Conservation (phyloP, 2,888 invertebrate species). For the Caenorhabditis panamensis region DNA sequence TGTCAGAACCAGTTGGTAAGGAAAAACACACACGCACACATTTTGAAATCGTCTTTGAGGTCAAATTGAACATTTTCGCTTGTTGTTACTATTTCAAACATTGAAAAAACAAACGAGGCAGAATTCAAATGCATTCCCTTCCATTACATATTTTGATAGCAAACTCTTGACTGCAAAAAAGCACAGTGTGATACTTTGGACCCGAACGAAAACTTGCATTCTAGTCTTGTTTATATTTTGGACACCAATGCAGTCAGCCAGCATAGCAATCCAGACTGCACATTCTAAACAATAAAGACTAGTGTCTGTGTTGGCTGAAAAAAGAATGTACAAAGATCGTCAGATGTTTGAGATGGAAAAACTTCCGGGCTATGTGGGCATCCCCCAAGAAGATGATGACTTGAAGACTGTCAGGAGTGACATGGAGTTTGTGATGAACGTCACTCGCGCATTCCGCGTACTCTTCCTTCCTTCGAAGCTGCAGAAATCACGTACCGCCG, state of each 20-base stretch:
- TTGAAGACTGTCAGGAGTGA: background rate
- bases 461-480: conserved; percentile 22
- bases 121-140: too few species aligned
- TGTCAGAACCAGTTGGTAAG: conserved; percentile 19
- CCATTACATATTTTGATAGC: background rate
- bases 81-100: background rate
- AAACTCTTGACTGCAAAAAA: background rate
- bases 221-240: conserved; percentile 37
- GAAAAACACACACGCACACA: background rate
- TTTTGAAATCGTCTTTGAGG: conserved; percentile 16
- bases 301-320: background rate
- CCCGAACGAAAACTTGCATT: conserved; percentile 5
- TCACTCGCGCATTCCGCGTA: conserved; percentile 43
- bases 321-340: conserved; percentile 31
- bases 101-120: background rate
- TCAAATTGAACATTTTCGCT: background rate
- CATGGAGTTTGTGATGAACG: conserved; percentile 39
- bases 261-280: conserved; percentile 3
- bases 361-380: conserved; percentile 1
- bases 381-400: background rate
- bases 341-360: conserved; percentile 6
- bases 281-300: conserved; percentile 22
- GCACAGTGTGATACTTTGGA: conserved; percentile 17
- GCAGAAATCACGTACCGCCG: conserved; percentile 42
- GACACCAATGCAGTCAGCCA: conserved; percentile 7